Evolutionary conservation across 2,888 invertebrate genomes (phyloP).

Genomic region (Tribolium freemani): DNA sequence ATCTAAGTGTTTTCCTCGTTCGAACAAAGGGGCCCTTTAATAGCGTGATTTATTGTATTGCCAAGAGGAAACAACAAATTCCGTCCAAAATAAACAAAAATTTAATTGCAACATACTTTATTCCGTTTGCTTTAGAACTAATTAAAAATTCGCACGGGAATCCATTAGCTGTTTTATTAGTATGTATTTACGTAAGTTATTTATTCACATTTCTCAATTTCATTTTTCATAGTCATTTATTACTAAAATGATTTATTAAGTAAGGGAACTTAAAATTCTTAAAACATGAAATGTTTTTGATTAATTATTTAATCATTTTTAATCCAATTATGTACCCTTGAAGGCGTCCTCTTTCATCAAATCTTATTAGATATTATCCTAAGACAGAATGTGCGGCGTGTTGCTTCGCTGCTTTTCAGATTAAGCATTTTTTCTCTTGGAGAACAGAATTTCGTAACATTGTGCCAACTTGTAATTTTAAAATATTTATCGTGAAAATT

Average conservation of each 20-base stretch:
- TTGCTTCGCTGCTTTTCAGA: too few species aligned
- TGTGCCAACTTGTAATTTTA: not conserved
- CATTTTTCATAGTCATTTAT: constrained; percentile 9
- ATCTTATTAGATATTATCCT: not conserved
- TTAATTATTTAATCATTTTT: constrained; percentile 28
- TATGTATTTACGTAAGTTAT: not conserved
- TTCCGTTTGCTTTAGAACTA: not conserved
- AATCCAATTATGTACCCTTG: constrained; percentile 20
- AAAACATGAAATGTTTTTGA: constrained; percentile 20
- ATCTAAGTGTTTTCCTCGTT: not conserved
- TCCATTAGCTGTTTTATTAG: not conserved
- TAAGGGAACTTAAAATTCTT: constrained; percentile 3
- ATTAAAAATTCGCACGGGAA: not conserved
- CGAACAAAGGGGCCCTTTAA: not conserved
- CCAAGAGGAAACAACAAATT: too few species aligned
- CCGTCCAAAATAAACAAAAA: not conserved
- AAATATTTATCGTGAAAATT: too few species aligned
- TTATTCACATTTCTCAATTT: not conserved
- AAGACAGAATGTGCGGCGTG: too few species aligned
- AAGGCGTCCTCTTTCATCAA: constrained; percentile 14
- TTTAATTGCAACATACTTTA: not conserved
- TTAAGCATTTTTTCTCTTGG: too few species aligned
- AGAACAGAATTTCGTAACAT: not conserved
- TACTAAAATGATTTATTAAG: constrained; percentile 19
- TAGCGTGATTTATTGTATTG: not conserved